Evolutionary conservation across 2,888 invertebrate species (phyloP).

Genomic region (Cerastis rubricosa): DNA sequence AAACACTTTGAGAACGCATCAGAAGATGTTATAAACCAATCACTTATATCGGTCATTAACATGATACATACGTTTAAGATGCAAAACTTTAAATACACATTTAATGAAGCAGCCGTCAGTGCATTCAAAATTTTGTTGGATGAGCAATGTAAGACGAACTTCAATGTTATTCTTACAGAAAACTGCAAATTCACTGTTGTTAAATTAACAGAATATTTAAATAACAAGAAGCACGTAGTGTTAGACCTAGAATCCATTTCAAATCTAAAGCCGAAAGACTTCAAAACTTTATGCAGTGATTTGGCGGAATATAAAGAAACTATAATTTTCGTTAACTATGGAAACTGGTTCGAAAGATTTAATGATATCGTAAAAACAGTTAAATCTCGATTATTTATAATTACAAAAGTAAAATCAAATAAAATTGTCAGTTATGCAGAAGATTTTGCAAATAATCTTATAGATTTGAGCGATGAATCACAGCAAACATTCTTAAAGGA

Average conservation of each 20-base stretch:
- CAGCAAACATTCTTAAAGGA: conserved; percentile 2
- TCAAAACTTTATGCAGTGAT: conserved; percentile 4
- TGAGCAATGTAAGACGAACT: background rate
- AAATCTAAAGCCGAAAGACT: background rate
- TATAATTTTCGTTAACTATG: background rate
- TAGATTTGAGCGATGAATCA: background rate
- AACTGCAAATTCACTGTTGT: background rate
- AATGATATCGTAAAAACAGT: background rate
- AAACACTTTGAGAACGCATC: background rate
- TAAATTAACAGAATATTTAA: background rate
- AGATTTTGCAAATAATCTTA: background rate
- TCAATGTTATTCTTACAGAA: background rate
- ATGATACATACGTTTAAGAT: background rate
- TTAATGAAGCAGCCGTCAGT: background rate
- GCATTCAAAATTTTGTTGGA: background rate
- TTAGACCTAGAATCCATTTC: background rate
- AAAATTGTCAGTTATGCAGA: background rate
- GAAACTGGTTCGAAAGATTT: background rate
- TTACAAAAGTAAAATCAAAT: background rate
- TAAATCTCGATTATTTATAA: background rate
- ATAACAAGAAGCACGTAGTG: background rate
- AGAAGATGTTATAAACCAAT: background rate
- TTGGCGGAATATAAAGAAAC: background rate
- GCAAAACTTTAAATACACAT: background rate
- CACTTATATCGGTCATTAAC: conserved; percentile 4